phyloP scores from a whole-genome alignment of 2,888 invertebrate genomes.

The Luffia ferchaultella region DNA sequence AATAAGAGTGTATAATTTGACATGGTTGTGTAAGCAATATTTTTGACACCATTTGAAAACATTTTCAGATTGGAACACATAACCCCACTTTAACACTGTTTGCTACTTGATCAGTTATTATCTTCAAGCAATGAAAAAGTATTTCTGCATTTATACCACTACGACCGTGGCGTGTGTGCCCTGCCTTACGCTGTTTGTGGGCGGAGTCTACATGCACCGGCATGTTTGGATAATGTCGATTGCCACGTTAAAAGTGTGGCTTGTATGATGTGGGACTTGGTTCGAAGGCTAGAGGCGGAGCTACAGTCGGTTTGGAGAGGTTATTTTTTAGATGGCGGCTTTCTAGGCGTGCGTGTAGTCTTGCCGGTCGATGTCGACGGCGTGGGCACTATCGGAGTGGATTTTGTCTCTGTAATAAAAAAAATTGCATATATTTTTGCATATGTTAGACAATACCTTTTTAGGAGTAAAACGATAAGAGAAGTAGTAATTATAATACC shows the following conservation, averaged over 20 bases:
- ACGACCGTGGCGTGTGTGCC: background rate
- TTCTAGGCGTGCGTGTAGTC: slow-evolving; percentile 50
- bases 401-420: slow-evolving; percentile 35
- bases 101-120: no score
- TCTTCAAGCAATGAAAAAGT: no score
- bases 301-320: slow-evolving; percentile 4
- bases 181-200: background rate
- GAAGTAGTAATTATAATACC: no score
- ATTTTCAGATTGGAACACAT: no score
- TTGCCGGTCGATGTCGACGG: slow-evolving; percentile 58
- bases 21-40: no score
- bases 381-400: slow-evolving; percentile 41
- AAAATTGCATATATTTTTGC: background rate
- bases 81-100: no score
- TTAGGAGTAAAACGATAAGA: background rate
- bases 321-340: slow-evolving; percentile 54
- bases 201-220: background rate
- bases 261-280: background rate
- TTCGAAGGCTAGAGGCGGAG: background rate
- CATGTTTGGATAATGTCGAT: background rate
- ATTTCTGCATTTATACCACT: background rate
- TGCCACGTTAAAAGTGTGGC: background rate
- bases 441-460: background rate
- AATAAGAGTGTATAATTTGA: no score
- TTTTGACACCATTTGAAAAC: no score